Conservation (phyloP, 2,113 vertebrate species). For the Gobio gobio region DNA sequence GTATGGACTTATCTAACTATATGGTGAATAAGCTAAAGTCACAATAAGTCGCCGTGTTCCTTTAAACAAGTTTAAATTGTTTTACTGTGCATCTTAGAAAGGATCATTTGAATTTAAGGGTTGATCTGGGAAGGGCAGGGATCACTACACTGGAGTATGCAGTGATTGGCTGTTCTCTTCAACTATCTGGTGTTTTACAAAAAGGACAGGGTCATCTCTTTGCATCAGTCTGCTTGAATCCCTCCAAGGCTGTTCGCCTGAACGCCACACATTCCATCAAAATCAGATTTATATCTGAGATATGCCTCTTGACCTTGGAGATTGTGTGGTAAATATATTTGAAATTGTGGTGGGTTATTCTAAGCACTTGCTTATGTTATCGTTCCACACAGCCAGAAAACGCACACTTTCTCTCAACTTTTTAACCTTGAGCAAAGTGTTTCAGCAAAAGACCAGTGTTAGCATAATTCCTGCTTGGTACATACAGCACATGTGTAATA, state of each 20-base stretch:
- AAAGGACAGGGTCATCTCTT: slow-evolving; percentile 13
- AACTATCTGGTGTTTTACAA: slow-evolving; percentile 32
- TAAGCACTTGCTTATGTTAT: slow-evolving; percentile 25
- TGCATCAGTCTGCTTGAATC: slow-evolving; percentile 2
- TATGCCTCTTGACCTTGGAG: slow-evolving; percentile 28
- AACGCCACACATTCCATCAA: background rate
- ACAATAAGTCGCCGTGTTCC: no score
- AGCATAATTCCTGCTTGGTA: background rate
- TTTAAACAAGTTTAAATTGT: no score
- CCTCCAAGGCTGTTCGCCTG: slow-evolving; percentile 15
- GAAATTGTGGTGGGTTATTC: slow-evolving; percentile 11
- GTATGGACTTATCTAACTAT: no score
- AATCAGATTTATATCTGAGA: slow-evolving; percentile 27
- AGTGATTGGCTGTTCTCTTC: slow-evolving; percentile 27
- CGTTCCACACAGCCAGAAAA: background rate
- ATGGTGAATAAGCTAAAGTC: no score
- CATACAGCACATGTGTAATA: background rate
- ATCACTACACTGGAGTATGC: background rate
- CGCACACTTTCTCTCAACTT: slow-evolving; percentile 32
- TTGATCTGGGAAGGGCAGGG: background rate
- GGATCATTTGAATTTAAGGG: background rate
- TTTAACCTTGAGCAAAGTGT: background rate
- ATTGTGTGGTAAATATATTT: slow-evolving; percentile 39
- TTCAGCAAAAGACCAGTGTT: background rate
- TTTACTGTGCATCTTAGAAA: background rate